Evolutionary conservation across 2,888 invertebrate species (phyloP).

Genomic region (Clivina fossor): DNA sequence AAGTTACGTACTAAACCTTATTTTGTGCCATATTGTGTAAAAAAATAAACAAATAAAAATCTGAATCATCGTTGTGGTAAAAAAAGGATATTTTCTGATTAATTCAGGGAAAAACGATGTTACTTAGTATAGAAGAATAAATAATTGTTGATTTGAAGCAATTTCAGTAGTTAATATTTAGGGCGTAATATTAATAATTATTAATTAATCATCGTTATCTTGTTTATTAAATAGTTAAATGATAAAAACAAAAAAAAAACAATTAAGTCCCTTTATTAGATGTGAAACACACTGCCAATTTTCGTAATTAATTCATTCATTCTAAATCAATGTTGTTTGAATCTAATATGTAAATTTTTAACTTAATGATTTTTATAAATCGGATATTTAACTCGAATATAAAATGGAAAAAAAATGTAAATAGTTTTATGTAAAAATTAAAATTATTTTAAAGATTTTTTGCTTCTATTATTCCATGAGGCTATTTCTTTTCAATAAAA

Average conservation of each 20-base stretch:
- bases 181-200: too few relatives aligned
- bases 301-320: conserved; percentile 43
- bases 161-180: conserved; percentile 29
- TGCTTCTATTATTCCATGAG: too few relatives aligned
- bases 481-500: too few relatives aligned
- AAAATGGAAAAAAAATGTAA: too few relatives aligned
- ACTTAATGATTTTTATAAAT: too few relatives aligned
- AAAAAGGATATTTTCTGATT: conserved; percentile 23
- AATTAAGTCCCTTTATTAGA: conserved; percentile 44
- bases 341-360: too few relatives aligned
- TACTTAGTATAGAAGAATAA: conserved; percentile 24
- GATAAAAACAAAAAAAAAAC: conserved; percentile 12
- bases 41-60: too few relatives aligned
- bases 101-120: conserved; percentile 30
- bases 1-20: too few relatives aligned
- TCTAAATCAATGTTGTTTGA: conserved; percentile 44
- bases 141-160: conserved; percentile 33
- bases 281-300: conserved; percentile 50
- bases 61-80: conserved; percentile 4
- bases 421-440: too few relatives aligned
- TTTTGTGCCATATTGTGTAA: conserved; percentile 23
- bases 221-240: conserved; percentile 25
- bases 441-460: too few relatives aligned
- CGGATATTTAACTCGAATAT: too few relatives aligned
- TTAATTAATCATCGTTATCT: conserved; percentile 32